Conservation (phyloP, 1,140 invertebrate species). For the Sarcophaga peregrina region DNA sequence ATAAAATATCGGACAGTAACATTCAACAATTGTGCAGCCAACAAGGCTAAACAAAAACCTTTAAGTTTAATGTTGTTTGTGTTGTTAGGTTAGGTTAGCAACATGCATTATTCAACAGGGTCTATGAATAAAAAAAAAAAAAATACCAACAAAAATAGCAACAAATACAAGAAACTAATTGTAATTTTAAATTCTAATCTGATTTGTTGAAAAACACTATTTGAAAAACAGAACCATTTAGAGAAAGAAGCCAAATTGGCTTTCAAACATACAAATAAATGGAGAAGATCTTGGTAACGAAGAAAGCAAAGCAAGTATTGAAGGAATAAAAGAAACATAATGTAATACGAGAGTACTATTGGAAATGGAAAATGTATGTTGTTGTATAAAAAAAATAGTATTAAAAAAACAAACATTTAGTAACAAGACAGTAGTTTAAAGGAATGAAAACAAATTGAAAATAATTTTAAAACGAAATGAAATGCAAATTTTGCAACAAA, state of each 20-base stretch:
- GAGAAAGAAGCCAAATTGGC: conserved; percentile 9
- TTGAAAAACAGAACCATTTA: neutral
- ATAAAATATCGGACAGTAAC: neutral
- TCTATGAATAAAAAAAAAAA: neutral
- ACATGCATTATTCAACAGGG: conserved; percentile 8
- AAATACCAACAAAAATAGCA: neutral
- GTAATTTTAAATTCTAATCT: conserved; percentile 16
- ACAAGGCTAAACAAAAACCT: neutral
- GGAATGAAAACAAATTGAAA: too few species aligned
- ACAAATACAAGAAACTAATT: neutral
- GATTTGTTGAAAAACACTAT: neutral
- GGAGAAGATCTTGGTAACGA: neutral
- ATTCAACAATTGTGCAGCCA: conserved; percentile 8
- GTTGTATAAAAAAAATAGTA: too few species aligned
- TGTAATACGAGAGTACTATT: too few species aligned
- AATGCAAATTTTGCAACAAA: too few species aligned
- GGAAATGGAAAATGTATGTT: too few species aligned
- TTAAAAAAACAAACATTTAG: too few species aligned
- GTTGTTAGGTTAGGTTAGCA: neutral
- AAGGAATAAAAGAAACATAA: too few species aligned
- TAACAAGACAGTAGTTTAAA: too few species aligned
- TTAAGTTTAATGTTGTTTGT: neutral
- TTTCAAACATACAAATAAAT: neutral
- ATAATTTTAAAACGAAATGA: too few species aligned
- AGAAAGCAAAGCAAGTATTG: neutral